Conservation (phyloP, 2,113 vertebrate species). For the Elephantulus edwardii region DNA sequence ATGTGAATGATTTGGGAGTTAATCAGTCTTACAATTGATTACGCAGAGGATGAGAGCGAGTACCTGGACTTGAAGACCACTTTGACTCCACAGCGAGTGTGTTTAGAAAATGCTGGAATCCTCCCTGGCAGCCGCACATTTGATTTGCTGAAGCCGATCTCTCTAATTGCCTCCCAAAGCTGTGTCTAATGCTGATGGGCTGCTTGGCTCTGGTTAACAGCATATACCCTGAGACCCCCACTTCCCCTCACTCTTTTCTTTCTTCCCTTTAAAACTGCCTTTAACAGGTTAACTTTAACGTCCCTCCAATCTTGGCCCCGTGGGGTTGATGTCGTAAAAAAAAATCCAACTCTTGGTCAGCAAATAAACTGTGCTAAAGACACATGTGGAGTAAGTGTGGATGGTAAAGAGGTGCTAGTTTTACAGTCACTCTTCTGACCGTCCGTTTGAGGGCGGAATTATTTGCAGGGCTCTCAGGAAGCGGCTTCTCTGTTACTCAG, state of each 20-base stretch:
- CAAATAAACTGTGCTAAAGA: constrained; percentile 59
- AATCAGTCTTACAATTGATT: constrained; percentile 56
- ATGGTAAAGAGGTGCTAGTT: constrained; percentile 73
- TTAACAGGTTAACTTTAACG: constrained; percentile 16
- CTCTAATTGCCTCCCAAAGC: constrained; percentile 7
- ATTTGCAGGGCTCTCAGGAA: constrained; percentile 55
- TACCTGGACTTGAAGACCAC: neutral
- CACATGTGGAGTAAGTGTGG: constrained; percentile 76
- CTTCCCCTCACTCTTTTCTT: neutral
- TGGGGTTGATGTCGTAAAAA: constrained; percentile 52
- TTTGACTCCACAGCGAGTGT: neutral
- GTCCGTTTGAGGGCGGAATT: constrained; percentile 47
- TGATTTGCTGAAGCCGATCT: constrained; percentile 33
- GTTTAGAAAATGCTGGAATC: neutral
- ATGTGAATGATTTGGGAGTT: neutral
- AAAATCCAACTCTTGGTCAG: constrained; percentile 56
- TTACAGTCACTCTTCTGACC: constrained; percentile 70
- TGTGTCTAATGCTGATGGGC: neutral
- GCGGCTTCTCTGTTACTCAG: neutral
- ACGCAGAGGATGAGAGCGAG: neutral
- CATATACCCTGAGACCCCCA: neutral
- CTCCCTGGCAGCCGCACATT: neutral
- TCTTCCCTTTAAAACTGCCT: neutral
- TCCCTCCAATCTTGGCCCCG: neutral
- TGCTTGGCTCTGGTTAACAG: neutral